Evolutionary conservation across 2,113 vertebrate genomes (phyloP).

Genomic region (Perca schrenkii): DNA sequence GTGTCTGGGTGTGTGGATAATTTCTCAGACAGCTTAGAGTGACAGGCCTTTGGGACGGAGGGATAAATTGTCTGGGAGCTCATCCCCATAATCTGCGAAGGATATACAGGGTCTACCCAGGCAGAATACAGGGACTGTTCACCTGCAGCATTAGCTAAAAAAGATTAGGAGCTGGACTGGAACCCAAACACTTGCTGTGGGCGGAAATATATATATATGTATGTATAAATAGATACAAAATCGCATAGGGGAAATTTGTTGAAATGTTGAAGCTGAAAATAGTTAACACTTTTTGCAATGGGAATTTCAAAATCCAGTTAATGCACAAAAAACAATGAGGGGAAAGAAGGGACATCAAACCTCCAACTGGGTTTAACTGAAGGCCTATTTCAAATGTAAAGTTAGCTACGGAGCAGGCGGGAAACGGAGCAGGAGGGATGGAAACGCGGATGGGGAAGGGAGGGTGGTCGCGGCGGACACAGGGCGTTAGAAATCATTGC

Average conservation of each 20-base stretch:
- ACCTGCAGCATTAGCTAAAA: conserved; percentile 81
- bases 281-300: conserved; percentile 49
- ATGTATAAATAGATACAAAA: conserved; percentile 32
- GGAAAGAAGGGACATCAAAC: conserved; percentile 48
- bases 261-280: conserved; percentile 51
- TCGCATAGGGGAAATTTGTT: conserved; percentile 54
- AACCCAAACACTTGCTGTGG: conserved; percentile 64
- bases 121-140: conserved; percentile 75
- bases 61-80: conserved; percentile 79
- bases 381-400: conserved; percentile 68
- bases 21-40: conserved; percentile 76
- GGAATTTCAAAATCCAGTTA: conserved; percentile 58
- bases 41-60: conserved; percentile 76
- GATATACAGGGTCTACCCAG: conserved; percentile 80
- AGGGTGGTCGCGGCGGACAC: conserved; percentile 62
- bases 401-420: conserved; percentile 41
- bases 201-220: conserved; percentile 41
- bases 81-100: conserved; percentile 80
- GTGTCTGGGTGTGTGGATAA: conserved; percentile 76
- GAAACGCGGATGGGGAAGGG: conserved; percentile 36
- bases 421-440: conserved; percentile 42
- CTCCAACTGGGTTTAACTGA: conserved; percentile 52
- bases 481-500: conserved; percentile 75
- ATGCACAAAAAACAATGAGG: conserved; percentile 45
- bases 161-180: conserved; percentile 77